Base-by-base conservation (phyloP, 2,888 invertebrate genomes). In the Drosophila longiperda region DNA sequence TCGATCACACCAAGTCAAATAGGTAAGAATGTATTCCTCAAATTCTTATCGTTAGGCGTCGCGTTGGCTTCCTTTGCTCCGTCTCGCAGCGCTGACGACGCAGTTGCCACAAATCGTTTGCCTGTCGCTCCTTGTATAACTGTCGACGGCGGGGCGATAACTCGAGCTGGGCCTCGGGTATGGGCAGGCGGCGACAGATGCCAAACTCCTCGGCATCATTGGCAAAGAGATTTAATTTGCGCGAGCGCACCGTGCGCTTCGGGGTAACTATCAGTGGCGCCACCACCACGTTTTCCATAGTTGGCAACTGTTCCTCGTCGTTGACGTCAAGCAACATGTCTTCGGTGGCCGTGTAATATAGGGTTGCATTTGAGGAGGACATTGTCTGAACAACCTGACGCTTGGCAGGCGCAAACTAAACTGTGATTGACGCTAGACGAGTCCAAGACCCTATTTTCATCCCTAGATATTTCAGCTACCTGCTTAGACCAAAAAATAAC, bases 291-390 rank as follows among this genome's bases (percentile, higher is more conserved):
- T 38, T 34, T 45, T 36, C 58, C 20, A n/a, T 34, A 36, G 53
- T 32, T 23, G 15, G 29, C 55, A 48, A 62, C 53, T 58, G 64
- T 29, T 72, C 50, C 8, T 54, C 73, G n/a, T 20, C 33, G 32
- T 50, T 72, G 53, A 62, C 50, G 7, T 73, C 76, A 36, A 59
- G 49, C 58, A 45, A 11, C 68, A 85, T 71, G 3, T 75, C 78
- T 5, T 85, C 86, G 34, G 85, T 57, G 36, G 86, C 88, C 1
- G 75, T 66, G 59, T 73, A 80, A 62, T 86, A 87, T 15, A 86
- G 52, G n/a, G 86, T 87, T 32, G 72, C 49, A 61, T 84, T 78
- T 8, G 57, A 15, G n/a, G 71, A 67, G 59, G 84, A 66, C 84
- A 84, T 84, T 26, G 62, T 59, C 45, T n/a, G 12, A 65, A 48